These are phyloP conservation scores for Otocyon megalotis DNA, from an alignment of 2,113 vertebrate genomes.

Conservation along the genomic window DNA sequence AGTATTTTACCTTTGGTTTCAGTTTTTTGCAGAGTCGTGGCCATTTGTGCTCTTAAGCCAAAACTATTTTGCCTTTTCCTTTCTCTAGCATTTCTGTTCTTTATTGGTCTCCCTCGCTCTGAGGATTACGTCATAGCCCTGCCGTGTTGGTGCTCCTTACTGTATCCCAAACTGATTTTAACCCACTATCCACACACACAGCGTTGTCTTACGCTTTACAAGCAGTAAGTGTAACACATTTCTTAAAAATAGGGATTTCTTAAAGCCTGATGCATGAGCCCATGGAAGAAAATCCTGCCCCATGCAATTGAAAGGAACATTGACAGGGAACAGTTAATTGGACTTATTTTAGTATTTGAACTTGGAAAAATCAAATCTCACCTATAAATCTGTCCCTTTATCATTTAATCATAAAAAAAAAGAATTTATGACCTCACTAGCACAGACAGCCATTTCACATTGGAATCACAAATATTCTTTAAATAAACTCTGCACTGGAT, in stretches of 20 bases:
- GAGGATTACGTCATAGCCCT: neutral
- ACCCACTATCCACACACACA: neutral
- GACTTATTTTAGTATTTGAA: constrained; percentile 5
- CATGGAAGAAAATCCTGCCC: neutral
- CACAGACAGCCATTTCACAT: neutral
- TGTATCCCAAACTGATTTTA: neutral
- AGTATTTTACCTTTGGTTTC: neutral
- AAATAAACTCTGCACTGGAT: neutral
- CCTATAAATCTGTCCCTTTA: neutral
- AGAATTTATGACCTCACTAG: neutral
- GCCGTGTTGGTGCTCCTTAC: neutral
- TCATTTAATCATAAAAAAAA: neutral
- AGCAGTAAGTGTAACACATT: neutral
- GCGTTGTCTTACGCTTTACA: neutral
- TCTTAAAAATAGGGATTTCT: neutral
- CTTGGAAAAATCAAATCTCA: neutral
- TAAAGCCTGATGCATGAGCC: neutral
- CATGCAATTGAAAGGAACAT: neutral
- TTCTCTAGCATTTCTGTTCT: neutral
- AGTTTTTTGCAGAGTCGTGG: neutral
- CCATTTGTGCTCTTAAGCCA: neutral
- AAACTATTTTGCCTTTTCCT: neutral
- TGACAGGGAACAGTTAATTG: neutral
- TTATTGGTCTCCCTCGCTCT: neutral
- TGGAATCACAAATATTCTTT: neutral